Base-by-base conservation (phyloP, 2,113 vertebrate genomes). In the Macaca nemestrina region DNA sequence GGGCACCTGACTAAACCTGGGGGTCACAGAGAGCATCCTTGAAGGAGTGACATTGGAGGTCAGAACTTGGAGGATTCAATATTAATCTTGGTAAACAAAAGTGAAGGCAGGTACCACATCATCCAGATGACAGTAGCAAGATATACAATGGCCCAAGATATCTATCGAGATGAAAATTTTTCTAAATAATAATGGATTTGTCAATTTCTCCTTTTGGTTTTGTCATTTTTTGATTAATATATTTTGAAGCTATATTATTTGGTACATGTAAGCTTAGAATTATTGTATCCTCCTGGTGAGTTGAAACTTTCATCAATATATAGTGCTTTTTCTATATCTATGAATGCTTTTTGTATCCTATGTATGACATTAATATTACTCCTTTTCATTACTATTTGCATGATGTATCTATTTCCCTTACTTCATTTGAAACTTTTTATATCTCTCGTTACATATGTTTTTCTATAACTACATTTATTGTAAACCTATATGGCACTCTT, bases 81-180 rank as follows among this genome's bases (percentile, higher is more conserved):
- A 5, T 48, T 35, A 4, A 40, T 40, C 76, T 40, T 4, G 2
- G 35, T 35, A 38, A 27, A 38, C 27, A 18, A 17, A n/a, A 16
- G 11, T 11, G 32, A 68, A 68, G 20, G 35, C 61, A 40, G 18
- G 48, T 0, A 5, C 61, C 0, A 1, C 4, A 1, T 12, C 17
- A 48, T 12, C 35, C 48, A 5, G 13, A 2, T 6, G 12, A 32
- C 16, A 40, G 13, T 43, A 2, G 4, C n/a, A 2, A 11, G 70
- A 8, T 50, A 1, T 27, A 14, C 4, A 0, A 3, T 5, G 38
- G 55, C 12, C 40, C 0, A 0, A 43, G 50, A n/a, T 30, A 25
- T 61, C 76, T 90, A 30, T 3, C 35, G 85, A 40, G 50, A 35
- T 75, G 11, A 89, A 18, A n/a, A 40, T 52, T 86, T 76, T 12